phyloP scores from a whole-genome alignment of 2,888 invertebrate genomes.

The Hetaerina titia region DNA sequence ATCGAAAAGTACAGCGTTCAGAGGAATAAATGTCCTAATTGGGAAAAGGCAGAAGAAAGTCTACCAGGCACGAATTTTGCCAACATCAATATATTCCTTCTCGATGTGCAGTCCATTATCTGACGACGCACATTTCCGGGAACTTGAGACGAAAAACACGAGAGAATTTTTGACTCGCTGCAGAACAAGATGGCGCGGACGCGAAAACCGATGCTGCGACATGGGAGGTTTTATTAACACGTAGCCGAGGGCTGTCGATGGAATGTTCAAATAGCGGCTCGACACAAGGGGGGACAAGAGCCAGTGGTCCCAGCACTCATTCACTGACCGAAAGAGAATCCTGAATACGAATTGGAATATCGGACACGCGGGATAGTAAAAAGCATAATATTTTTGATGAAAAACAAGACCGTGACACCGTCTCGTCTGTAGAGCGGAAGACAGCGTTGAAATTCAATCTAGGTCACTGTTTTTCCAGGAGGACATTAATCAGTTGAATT shows the following conservation, averaged over 20 bases:
- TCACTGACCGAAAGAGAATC: background rate
- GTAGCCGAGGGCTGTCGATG: background rate
- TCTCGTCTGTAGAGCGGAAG: no score
- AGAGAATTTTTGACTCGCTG: background rate
- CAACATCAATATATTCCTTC: background rate
- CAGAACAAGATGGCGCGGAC: constrained; percentile 3
- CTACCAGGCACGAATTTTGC: no score
- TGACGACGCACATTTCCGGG: background rate
- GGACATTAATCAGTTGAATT: no score
- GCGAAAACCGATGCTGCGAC: constrained; percentile 9
- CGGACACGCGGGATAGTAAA: background rate
- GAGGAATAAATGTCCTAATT: no score
- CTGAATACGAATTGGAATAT: background rate
- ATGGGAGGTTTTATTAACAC: background rate
- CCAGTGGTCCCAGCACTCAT: background rate
- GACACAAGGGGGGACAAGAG: background rate
- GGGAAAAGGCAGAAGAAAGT: no score
- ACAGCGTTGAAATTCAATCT: no score
- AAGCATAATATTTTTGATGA: background rate
- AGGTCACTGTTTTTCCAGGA: no score
- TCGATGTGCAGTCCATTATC: background rate
- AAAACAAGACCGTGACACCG: background rate
- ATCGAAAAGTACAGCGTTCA: no score
- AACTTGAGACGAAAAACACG: background rate
- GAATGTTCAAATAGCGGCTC: background rate